Evolutionary conservation across 2,113 vertebrate genomes (phyloP), one percentile per base, ranked within the genome.

Genomic region (Vireo altiloquus): DNA sequence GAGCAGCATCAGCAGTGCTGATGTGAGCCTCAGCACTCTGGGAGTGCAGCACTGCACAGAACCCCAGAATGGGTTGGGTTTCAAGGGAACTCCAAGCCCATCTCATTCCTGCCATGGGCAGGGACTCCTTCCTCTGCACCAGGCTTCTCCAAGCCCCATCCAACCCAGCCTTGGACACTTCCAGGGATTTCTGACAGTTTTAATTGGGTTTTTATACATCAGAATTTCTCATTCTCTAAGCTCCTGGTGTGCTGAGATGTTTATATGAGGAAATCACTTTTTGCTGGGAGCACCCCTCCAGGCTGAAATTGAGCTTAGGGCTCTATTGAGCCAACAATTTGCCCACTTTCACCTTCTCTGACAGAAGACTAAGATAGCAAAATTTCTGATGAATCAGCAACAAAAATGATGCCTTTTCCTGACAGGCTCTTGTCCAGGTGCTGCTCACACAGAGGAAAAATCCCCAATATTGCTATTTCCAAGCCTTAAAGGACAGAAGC

Each of bases 121-220:
- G 37, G 22, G 37, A 44, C 44, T 18, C 9, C 17, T 47, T 54
- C 63, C 47, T 15, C 18, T 8, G 7, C 3, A 2, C 25, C 30
- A 68, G 39, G 39, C 3, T 60, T 11, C 33, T 68, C 46, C 39
- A 66, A n/a, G 6, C 23, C 19, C 19, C 0, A 0, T 25, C 53
- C 70, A 40, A 4, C n/a, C 30, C 1, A 5, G 71, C 54, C 22
- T 63, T 35, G 54, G 8, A 14, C 9, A n/a, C 8, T 19, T 9
- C 35, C 54, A 76, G 63, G 17, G 10, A 35, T 49, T 90, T 66
- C 47, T 86, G 33, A 40, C 16, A 9, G 11, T 9, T 57, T n/a
- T 65, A 57, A 61, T 50, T 16, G n/a, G 49, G 31, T 8, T 65
- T 70, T 68, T 57, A 23, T 18, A 2, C 1, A 13, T 11, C 46